phyloP scores from a whole-genome alignment of 2,888 invertebrate genomes.

The Torymus texanus region DNA sequence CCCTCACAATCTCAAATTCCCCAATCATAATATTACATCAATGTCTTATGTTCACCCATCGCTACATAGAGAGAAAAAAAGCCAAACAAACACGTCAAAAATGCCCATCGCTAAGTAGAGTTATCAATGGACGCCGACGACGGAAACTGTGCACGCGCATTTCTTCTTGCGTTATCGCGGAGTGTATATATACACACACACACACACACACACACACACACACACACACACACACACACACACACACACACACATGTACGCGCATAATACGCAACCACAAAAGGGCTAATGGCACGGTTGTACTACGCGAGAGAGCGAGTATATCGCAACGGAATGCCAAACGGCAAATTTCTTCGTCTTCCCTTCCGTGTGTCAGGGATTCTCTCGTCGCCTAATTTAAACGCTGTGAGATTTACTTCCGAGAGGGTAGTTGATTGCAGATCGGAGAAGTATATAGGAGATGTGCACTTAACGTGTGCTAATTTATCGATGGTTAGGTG shows the following conservation, averaged over 20 bases:
- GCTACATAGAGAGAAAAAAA: neutral
- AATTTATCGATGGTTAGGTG: too few relatives aligned
- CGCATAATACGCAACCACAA: constrained; percentile 60
- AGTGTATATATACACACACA: neutral
- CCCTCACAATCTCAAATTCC: too few relatives aligned
- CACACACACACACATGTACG: too few relatives aligned
- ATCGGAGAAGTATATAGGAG: neutral
- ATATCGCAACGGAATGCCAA: constrained; percentile 70
- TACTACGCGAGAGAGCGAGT: constrained; percentile 65
- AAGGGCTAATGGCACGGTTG: constrained; percentile 68
- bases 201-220: neutral
- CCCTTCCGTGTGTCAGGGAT: neutral
- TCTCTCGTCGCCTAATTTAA: constrained; percentile 24
- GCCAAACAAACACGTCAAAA: neutral
- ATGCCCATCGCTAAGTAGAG: neutral
- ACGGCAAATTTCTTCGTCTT: constrained; percentile 68
- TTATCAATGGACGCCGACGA: too few relatives aligned
- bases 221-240: neutral
- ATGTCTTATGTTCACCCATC: neutral
- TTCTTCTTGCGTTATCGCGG: too few relatives aligned
- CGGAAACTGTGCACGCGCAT: too few relatives aligned
- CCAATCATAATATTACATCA: too few relatives aligned
- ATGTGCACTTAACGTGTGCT: too few relatives aligned
- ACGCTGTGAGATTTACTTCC: constrained; percentile 12
- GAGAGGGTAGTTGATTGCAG: neutral